Conservation (phyloP, 2,113 vertebrate species). For the Geothlypis trichas region DNA sequence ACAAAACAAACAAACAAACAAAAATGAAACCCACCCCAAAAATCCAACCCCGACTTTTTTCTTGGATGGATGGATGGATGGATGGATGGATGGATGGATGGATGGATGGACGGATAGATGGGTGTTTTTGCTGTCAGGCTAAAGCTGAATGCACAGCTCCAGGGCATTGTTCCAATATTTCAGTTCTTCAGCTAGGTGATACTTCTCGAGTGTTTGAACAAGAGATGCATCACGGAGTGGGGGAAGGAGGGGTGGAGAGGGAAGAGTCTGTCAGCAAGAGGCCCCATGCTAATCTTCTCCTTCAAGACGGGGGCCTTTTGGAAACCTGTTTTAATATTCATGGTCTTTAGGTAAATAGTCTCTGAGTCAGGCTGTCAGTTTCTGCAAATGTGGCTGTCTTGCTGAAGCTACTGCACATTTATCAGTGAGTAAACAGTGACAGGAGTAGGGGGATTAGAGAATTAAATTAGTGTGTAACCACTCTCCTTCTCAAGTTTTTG, state of each 20-base stretch:
- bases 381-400: conserved; percentile 67
- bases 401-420: conserved; percentile 72
- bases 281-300: conserved; percentile 67
- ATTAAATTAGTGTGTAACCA: conserved; percentile 75
- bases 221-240: conserved; percentile 42
- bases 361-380: conserved; percentile 70
- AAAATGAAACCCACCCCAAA: background rate
- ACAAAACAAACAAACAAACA: too few species aligned
- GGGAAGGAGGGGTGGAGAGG: conserved; percentile 47
- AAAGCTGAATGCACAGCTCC: background rate
- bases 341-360: conserved; percentile 77
- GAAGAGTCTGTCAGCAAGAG: conserved; percentile 61
- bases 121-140: background rate
- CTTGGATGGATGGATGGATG: background rate
- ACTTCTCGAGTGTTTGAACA: conserved; percentile 67
- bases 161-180: conserved; percentile 26
- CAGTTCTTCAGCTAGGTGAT: conserved; percentile 51
- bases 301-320: conserved; percentile 60
- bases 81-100: background rate
- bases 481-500: conserved; percentile 69
- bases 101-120: background rate
- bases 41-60: background rate
- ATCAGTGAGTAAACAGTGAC: conserved; percentile 76
- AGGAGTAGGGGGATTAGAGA: conserved; percentile 73
- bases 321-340: conserved; percentile 75